These are phyloP conservation scores for Poecile atricapillus DNA, from an alignment of 2,113 vertebrate genomes.

Conservation along the genomic window DNA sequence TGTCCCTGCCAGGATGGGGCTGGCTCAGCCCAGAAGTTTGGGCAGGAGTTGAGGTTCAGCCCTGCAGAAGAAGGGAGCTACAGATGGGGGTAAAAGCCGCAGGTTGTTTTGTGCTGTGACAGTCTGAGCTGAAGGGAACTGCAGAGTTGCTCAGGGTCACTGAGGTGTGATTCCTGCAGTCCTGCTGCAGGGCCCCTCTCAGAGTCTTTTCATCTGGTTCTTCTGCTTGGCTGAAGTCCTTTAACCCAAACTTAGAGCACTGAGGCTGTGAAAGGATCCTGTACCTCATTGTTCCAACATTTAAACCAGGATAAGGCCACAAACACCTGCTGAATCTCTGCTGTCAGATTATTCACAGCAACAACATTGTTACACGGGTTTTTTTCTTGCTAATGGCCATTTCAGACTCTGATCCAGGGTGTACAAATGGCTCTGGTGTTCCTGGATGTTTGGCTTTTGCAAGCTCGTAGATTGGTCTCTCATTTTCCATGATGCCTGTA, in stretches of 20 bases:
- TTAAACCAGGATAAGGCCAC: fast-evolving
- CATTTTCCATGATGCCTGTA: background rate
- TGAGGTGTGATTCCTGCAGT: background rate
- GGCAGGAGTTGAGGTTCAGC: background rate
- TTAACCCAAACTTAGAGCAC: background rate
- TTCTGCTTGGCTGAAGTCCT: background rate
- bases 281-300: background rate
- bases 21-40: background rate
- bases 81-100: background rate
- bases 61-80: fast-evolving
- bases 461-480: background rate
- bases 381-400: background rate
- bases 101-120: background rate
- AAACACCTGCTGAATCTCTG: background rate
- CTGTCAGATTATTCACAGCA: background rate
- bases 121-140: background rate
- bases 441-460: background rate
- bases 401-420: background rate
- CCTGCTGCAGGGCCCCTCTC: background rate
- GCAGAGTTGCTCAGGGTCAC: background rate
- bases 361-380: background rate
- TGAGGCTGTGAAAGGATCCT: background rate
- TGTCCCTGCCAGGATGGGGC: background rate
- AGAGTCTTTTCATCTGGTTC: background rate
- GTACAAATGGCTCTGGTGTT: background rate